Percentiles rank a stretch among this genome's conserved stretches.
These are phyloP conservation scores for Nibea albiflora DNA, from an alignment of 2,113 vertebrate species.

Conservation along the genomic window DNA sequence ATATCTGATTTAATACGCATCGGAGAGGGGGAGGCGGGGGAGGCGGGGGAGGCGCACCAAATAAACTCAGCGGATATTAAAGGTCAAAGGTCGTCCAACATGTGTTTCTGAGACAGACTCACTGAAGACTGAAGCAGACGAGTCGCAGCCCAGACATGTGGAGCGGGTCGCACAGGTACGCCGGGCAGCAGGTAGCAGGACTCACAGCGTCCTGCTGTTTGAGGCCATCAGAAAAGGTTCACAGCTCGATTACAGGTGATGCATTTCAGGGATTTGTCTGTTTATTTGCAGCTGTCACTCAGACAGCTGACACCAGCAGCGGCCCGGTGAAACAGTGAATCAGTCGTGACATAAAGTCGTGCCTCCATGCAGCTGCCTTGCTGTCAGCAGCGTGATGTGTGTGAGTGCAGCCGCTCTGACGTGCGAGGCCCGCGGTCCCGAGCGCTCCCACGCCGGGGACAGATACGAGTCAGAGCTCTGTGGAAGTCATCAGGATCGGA, in stretches of 20 bases:
- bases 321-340: no score
- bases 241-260: no score
- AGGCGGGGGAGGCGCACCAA: constrained; percentile 36
- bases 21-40: constrained; percentile 20
- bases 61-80: constrained; percentile 82
- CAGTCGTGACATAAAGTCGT: no score
- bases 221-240: no score
- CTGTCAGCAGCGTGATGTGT: background rate
- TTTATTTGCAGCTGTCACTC: no score
- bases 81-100: constrained; percentile 73
- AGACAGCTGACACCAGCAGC: no score
- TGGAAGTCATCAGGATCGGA: constrained; percentile 71
- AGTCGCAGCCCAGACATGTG: constrained; percentile 37
- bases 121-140: constrained; percentile 49
- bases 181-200: background rate
- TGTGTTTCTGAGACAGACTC: constrained; percentile 68
- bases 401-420: no score
- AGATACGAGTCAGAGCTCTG: constrained; percentile 22
- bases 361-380: background rate
- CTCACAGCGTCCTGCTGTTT: no score
- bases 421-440: no score
- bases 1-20: constrained; percentile 80
- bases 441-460: constrained; percentile 18
- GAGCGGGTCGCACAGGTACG: constrained; percentile 1
- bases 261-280: no score